Evolutionary conservation across 2,888 invertebrate genomes (phyloP), one percentile per base, ranked within the genome.

Genomic region (Xanthorhoe designata): DNA sequence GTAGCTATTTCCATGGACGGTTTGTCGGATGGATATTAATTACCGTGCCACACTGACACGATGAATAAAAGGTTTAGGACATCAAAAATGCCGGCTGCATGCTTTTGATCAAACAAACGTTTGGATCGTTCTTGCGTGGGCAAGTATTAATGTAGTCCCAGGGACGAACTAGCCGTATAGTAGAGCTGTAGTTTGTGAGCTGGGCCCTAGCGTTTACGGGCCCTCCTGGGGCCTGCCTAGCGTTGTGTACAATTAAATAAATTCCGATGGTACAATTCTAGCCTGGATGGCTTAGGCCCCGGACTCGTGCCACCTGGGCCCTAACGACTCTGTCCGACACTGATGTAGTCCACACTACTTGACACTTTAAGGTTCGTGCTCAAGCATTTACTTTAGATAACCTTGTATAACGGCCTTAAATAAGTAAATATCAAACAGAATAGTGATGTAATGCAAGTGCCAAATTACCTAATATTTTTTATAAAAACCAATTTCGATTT

Each of bases 21-120:
- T 42, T 61, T 54, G 50, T 51, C 52, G 19, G 71, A 66, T 52
- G 54, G 32, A 63, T 62, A 71, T 69, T 67, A 69, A 68, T 71
- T 64, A 49, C 60, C 47, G 38, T 54, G 57, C 49, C 60, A 53
- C 56, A 53, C 56, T 53, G 68, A 61, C 64, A 68, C 56, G 52
- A 52, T 53, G 32, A 68, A 64, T 64, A 61, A 64, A 57, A 61
- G 61, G 57, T 53, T 64, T 53, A 15, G 49, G 60, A 61, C 56
- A 57, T 57, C 53, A 54, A 64, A 53, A 60, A 57, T 54, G 57
- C 56, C 35, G 29, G 52, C 58, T 60, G 47, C 29, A 53, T 61
- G 35, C 50, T 42, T 38, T 42, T 49, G 19, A 53, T 42, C 45
- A 56, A 42, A 55, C 58, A 53, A 53, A 17, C 17, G 19, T 18